A percentile compares a stretch with the other conserved stretches of the same genome.
Conservation (phyloP, 2,797 vertebrate genomes). For the Vipera latastei region DNA sequence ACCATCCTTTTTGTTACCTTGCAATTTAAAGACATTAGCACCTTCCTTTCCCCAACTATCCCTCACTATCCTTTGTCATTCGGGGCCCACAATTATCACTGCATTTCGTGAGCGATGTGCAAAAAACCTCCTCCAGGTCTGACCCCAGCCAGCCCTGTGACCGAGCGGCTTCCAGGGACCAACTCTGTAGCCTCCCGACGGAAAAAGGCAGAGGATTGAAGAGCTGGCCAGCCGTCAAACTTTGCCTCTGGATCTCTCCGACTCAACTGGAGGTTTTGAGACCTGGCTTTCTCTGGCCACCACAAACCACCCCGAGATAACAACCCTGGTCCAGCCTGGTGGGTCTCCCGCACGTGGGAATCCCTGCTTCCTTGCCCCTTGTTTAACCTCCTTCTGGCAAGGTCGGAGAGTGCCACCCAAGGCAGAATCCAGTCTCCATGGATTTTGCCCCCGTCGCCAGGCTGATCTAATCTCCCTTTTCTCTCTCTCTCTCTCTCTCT, state of each 20-base stretch:
- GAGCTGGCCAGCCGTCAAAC: fast-evolving
- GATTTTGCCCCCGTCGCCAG: background rate
- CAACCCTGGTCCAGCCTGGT: fast-evolving
- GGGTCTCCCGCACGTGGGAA: background rate
- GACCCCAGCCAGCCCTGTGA: background rate
- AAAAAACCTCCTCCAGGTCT: fast-evolving
- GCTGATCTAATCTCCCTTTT: constrained; percentile 21
- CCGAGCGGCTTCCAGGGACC: background rate
- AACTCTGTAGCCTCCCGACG: too few relatives aligned
- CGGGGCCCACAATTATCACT: background rate
- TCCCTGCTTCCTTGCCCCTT: background rate
- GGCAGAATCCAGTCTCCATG: background rate
- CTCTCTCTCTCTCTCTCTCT: background rate
- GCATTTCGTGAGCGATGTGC: background rate
- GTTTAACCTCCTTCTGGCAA: background rate
- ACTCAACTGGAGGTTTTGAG: background rate
- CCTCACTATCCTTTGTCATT: background rate
- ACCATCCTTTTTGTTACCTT: background rate
- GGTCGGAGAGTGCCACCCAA: background rate
- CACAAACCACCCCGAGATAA: background rate
- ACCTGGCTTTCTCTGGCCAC: background rate
- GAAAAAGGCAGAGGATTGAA: background rate
- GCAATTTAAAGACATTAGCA: background rate
- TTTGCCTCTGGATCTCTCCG: background rate
- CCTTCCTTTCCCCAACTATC: background rate